Percentiles rank a stretch among this genome's conserved stretches.
These are phyloP conservation scores for Oligia fasciuncula DNA, from an alignment of 2,888 invertebrate species.

Conservation along the genomic window DNA sequence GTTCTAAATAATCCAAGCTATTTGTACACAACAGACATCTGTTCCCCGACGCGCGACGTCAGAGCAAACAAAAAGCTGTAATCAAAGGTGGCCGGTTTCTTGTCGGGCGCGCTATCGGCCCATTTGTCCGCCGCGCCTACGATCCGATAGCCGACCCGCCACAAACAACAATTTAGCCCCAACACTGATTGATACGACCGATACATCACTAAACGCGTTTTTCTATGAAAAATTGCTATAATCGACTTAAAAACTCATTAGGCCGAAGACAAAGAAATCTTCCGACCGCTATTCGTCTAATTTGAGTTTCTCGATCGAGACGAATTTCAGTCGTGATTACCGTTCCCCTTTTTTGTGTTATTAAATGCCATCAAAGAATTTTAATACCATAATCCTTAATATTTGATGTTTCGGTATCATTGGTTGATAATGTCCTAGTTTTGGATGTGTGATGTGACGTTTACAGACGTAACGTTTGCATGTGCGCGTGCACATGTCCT, in stretches of 20 bases:
- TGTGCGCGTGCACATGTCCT: slow-evolving; percentile 75
- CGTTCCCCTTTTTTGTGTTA: slow-evolving; percentile 82
- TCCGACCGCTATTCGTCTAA: slow-evolving; percentile 88
- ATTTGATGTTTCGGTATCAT: slow-evolving; percentile 66
- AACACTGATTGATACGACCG: slow-evolving; percentile 89
- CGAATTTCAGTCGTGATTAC: slow-evolving; percentile 87
- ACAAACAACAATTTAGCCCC: slow-evolving; percentile 86
- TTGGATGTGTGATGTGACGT: slow-evolving; percentile 22
- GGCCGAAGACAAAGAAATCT: slow-evolving; percentile 89
- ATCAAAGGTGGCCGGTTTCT: slow-evolving; percentile 69
- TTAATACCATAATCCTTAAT: slow-evolving; percentile 72
- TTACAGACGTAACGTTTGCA: slow-evolving; percentile 1
- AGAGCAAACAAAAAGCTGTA: slow-evolving; percentile 66
- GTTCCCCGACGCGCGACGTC: slow-evolving; percentile 60
- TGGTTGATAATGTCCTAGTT: slow-evolving; percentile 55
- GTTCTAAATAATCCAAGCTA: slow-evolving; percentile 63
- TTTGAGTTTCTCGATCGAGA: slow-evolving; percentile 88
- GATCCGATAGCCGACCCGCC: slow-evolving; percentile 80
- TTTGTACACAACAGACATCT: slow-evolving; percentile 66
- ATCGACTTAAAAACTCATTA: slow-evolving; percentile 91
- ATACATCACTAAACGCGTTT: slow-evolving; percentile 90
- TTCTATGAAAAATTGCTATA: slow-evolving; percentile 90
- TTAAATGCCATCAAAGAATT: slow-evolving; percentile 79
- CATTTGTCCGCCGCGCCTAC: slow-evolving; percentile 78
- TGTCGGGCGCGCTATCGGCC: slow-evolving; percentile 70